Evolutionary conservation across 2,888 invertebrate genomes (phyloP), one percentile per base, ranked within the genome.

Genomic region (Linnaemya vulpina): DNA sequence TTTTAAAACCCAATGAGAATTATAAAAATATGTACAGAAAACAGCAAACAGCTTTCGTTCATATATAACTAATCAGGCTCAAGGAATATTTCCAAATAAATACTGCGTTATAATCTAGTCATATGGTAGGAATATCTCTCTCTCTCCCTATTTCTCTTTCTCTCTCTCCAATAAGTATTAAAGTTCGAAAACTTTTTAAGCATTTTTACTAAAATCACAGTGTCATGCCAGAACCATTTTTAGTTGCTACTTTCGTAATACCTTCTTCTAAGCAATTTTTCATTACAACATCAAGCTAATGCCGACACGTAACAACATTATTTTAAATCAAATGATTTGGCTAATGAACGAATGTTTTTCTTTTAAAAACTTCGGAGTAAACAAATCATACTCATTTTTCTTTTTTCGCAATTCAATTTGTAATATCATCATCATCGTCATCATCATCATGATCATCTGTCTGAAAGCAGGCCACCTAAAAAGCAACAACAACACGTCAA

Each of bases 291-390:
- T 20, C 62, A 62, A 35, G 40, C 13, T 60, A 82, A 78, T 49
- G 65, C 70, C 60, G 75, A 78, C 74, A 79, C 78, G 85, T 82
- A 82, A 82, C 70, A 75, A 53, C 38, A 43, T 63, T 71, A 68
- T 77, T 74, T 53, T 49, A 80, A 70, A 78, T 75, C 74, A 67
- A 78, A 78, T 75, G 65, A 71, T 82, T 82, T 75, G 78, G 53
- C 75, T 85, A 85, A 85, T 82, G 81, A 84, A 81, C 58, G 63
- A 81, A 79, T 74, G 62, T 63, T 75, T 75, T 80, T 25, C 35
- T 51, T 60, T 51, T 15, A 9, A 20, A 73, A 67, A 80, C 30
- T 79, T 38, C 20, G 30, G 4, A 40, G 11, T 30, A 67, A 67
- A 51, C 70, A 51, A 51, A 55, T 13, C 67, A 51, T 17, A 60